Percentiles rank a stretch among this genome's conserved stretches.
These are phyloP conservation scores for Solea solea DNA, from an alignment of 2,113 vertebrate species.

Conservation along the genomic window DNA sequence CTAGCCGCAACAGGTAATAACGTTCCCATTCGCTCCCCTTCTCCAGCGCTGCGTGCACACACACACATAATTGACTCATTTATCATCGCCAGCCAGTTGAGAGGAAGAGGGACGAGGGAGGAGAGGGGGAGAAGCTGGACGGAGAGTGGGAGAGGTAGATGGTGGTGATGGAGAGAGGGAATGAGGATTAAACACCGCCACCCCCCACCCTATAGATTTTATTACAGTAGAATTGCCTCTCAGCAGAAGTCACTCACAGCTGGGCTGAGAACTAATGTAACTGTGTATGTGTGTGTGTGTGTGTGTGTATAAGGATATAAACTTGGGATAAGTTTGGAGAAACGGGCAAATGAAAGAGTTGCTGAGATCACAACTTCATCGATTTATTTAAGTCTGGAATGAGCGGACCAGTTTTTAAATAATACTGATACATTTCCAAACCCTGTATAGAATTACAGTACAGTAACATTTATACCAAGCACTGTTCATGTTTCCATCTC, in stretches of 20 bases:
- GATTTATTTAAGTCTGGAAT: too few species aligned
- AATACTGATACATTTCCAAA: too few species aligned
- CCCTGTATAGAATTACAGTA: too few species aligned
- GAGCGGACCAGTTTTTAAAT: too few species aligned
- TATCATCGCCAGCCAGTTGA: constrained; percentile 81
- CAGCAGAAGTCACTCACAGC: constrained; percentile 73
- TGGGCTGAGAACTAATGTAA: constrained; percentile 62
- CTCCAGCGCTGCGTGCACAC: constrained; percentile 58
- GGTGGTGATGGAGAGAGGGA: constrained; percentile 15
- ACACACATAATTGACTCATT: constrained; percentile 85
- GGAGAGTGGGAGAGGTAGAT: constrained; percentile 33
- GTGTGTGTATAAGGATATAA: constrained; percentile 31
- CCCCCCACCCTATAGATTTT: constrained; percentile 72
- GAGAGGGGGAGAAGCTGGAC: constrained; percentile 50
- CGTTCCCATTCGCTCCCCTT: constrained; percentile 75
- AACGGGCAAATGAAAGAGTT: background rate
- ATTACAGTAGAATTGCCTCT: constrained; percentile 82
- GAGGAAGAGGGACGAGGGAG: constrained; percentile 58
- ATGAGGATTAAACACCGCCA: constrained; percentile 58
- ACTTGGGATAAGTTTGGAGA: constrained; percentile 29
- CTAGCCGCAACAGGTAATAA: constrained; percentile 85
- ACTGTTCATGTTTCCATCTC: too few species aligned
- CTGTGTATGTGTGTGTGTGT: constrained; percentile 26
- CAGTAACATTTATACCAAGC: too few species aligned
- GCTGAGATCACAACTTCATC: background rate